A percentile compares a stretch with the other conserved stretches of the same genome.
These are phyloP conservation scores for Spermophilus dauricus DNA, from an alignment of 2,113 vertebrate genomes.

Conservation along the genomic window DNA sequence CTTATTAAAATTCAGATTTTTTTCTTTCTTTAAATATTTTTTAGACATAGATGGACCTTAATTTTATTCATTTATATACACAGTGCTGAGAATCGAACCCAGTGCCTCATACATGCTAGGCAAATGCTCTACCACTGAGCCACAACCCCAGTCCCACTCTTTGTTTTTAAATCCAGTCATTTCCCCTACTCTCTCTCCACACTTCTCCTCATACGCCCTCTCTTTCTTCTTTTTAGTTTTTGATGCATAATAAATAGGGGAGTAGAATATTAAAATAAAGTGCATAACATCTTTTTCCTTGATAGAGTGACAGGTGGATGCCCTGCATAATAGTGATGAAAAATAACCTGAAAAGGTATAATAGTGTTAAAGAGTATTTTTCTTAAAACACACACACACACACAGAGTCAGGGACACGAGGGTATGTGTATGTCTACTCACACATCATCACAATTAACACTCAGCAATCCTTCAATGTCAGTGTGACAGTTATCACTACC, in stretches of 20 bases:
- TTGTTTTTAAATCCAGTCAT: not conserved
- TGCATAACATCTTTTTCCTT: not conserved
- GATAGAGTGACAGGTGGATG: not conserved
- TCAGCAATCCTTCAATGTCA: not conserved
- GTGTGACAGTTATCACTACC: not conserved
- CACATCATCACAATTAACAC: not conserved
- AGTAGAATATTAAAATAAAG: constrained; percentile 4
- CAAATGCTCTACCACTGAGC: too few species aligned
- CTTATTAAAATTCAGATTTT: not conserved
- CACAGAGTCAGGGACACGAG: not conserved
- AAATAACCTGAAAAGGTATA: not conserved
- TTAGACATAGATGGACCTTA: too few species aligned
- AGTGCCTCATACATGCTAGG: too few species aligned
- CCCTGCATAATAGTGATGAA: not conserved
- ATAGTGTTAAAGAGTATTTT: not conserved
- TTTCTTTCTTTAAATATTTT: not conserved
- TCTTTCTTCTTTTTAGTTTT: not conserved
- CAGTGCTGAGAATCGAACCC: too few species aligned
- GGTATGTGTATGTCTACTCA: accelerated
- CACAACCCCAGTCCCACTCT: too few species aligned
- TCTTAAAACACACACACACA: not conserved
- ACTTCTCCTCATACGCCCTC: not conserved
- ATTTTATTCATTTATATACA: too few species aligned
- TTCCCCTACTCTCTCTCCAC: not conserved
- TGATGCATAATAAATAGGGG: not conserved